Evolutionary conservation across 1,140 invertebrate species (phyloP).

Genomic region (Grapholita molesta): DNA sequence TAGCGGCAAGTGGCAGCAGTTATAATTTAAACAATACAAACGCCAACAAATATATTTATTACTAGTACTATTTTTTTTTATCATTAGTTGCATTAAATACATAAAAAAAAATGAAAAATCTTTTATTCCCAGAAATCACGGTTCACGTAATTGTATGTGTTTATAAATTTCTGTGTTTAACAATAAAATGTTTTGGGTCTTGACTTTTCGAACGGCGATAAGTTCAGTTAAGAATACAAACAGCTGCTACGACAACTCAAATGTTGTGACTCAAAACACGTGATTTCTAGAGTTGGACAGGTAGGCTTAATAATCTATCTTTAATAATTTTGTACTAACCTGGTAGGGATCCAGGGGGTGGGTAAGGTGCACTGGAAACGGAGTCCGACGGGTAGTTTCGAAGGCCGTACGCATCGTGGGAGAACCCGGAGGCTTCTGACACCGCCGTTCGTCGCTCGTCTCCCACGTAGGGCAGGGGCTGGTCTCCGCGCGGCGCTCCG

Average conservation of each 20-base stretch:
- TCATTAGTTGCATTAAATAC: neutral
- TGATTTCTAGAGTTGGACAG: constrained; percentile 35
- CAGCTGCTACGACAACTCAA: constrained; percentile 41
- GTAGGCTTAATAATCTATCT: constrained; percentile 5
- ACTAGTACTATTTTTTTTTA: neutral
- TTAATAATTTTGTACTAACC: constrained; percentile 49
- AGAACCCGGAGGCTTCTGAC: constrained; percentile 82
- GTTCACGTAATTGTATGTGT: constrained; percentile 37
- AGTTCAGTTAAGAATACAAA: constrained; percentile 59
- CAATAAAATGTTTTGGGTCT: constrained; percentile 46
- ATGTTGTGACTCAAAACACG: no score
- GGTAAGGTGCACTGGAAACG: constrained; percentile 87
- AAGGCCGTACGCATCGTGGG: constrained; percentile 86
- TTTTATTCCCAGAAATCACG: neutral
- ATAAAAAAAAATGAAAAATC: neutral
- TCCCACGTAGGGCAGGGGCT: constrained; percentile 81
- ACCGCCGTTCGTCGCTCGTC: constrained; percentile 85
- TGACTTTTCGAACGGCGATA: constrained; percentile 42
- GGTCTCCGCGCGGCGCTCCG: constrained; percentile 82
- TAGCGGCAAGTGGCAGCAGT: constrained; percentile 44
- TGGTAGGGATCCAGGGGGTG: constrained; percentile 84
- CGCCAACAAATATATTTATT: neutral
- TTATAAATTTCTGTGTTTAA: constrained; percentile 57
- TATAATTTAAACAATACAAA: no score
- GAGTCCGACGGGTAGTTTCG: constrained; percentile 87